Base-by-base conservation (phyloP, 1,140 invertebrate species). In the Drepana arcuata region DNA sequence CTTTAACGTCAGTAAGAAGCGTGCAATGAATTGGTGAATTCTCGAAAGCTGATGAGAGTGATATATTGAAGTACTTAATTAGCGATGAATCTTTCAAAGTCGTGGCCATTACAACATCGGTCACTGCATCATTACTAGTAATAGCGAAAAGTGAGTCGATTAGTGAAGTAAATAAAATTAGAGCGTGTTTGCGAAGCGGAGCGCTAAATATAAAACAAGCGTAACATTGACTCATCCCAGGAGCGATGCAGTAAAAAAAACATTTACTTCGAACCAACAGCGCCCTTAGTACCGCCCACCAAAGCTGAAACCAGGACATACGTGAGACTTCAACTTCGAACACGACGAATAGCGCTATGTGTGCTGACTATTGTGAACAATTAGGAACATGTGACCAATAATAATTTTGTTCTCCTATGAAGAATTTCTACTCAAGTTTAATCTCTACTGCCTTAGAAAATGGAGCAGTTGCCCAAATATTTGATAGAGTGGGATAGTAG, bases 241-340 rank as follows among this genome's bases (percentile, higher is more conserved):
- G 69, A 63, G 67, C 61, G 25, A 52, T 65, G 69, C 70, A 73
- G 59, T 70, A 79, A 75, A 75, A 71, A 69, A 48, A 41, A 28
- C 67, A 66, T 79, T 82, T 82, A 82, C 74, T 78, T 79, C 66
- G 57, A 45, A 67, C 35, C 52, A 61, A 73, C 64, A 55, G 66
- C 64, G 63, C 58, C 65, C 56, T 69, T 73, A 82, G 65, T 68
- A 79, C 74, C 78, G 78, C 46, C 78, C 78, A 78, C 78, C 69
- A 67, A 79, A 79, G 74, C 78, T 82, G 78, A 82, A 82, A 78
- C 45, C 42, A 69, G 45, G 50, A 57, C 42, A 66, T 21, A 53
- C n/a, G n/a, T n/a, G n/a, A n/a, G n/a, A n/a, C n/a, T n/a, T n/a
- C n/a, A n/a, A n/a, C n/a, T n/a, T n/a, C n/a, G n/a, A n/a, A n/a